These are phyloP conservation scores for Drosophila subquinaria DNA, from an alignment of 2,888 invertebrate genomes.

Conservation along the genomic window DNA sequence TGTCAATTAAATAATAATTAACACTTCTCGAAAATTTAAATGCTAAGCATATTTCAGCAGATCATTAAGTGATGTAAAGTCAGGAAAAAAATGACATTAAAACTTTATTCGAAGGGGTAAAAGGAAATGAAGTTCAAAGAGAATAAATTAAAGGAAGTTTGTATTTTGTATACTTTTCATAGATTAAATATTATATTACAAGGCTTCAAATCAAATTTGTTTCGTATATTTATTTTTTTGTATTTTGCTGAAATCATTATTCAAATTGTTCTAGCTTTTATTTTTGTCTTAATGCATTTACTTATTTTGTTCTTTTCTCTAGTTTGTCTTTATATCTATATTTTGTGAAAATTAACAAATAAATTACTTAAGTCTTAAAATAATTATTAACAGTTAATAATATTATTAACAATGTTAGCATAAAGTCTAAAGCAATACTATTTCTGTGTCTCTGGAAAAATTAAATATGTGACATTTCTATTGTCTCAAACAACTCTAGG, in stretches of 20 bases:
- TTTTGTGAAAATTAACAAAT: no score
- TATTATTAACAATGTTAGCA: not conserved
- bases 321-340: not conserved
- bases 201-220: no score
- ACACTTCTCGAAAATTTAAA: conserved; percentile 27
- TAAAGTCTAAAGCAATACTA: no score
- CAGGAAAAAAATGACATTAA: conserved; percentile 13
- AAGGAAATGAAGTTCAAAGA: not conserved
- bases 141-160: not conserved
- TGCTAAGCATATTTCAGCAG: conserved; percentile 6
- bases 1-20: conserved; percentile 64
- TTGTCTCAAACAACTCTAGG: not conserved
- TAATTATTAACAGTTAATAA: not conserved
- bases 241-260: no score
- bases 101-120: not conserved
- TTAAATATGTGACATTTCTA: no score
- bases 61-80: not conserved
- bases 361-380: not conserved
- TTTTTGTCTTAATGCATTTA: not conserved
- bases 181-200: no score
- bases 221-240: no score
- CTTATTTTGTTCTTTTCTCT: not conserved
- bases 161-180: not conserved
- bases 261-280: not conserved
- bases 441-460: not conserved